A percentile compares a stretch with the other conserved stretches of the same genome.
These are phyloP conservation scores for Pachydiplax longipennis DNA, from an alignment of 2,888 invertebrate genomes.

Conservation along the genomic window DNA sequence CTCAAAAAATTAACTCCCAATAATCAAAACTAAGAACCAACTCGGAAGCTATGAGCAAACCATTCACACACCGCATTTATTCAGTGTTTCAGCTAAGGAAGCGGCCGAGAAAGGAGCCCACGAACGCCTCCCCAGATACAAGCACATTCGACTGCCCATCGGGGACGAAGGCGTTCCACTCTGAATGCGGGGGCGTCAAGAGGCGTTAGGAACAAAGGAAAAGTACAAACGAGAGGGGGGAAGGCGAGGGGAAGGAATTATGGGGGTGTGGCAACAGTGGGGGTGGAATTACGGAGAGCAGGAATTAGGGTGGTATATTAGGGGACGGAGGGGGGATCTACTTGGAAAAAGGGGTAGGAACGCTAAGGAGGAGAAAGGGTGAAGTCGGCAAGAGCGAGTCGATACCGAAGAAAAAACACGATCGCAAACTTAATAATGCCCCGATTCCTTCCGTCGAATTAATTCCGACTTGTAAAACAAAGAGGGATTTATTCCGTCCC, in stretches of 20 bases:
- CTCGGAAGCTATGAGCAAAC: no score
- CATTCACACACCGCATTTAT: no score
- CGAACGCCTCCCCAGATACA: not conserved
- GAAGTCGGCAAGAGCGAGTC: not conserved
- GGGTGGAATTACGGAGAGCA: not conserved
- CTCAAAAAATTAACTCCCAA: no score
- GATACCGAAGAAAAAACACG: not conserved
- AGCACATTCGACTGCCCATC: not conserved
- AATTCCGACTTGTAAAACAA: no score
- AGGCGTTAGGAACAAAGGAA: not conserved
- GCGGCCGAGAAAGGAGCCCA: not conserved
- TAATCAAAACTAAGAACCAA: no score
- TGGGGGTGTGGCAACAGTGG: not conserved
- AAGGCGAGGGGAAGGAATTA: not conserved
- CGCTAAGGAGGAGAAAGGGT: not conserved
- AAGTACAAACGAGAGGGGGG: not conserved
- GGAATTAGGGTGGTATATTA: not conserved
- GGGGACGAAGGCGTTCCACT: constrained; percentile 35
- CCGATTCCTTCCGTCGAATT: not conserved
- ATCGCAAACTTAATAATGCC: not conserved
- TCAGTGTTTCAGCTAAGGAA: not conserved
- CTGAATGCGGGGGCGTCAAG: constrained; percentile 7
- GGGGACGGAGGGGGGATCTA: not conserved
- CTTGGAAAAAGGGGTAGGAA: not conserved
- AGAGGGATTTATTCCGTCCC: not conserved